Evolutionary conservation across 2,113 vertebrate genomes (phyloP).

Genomic region (Monopterus albus): DNA sequence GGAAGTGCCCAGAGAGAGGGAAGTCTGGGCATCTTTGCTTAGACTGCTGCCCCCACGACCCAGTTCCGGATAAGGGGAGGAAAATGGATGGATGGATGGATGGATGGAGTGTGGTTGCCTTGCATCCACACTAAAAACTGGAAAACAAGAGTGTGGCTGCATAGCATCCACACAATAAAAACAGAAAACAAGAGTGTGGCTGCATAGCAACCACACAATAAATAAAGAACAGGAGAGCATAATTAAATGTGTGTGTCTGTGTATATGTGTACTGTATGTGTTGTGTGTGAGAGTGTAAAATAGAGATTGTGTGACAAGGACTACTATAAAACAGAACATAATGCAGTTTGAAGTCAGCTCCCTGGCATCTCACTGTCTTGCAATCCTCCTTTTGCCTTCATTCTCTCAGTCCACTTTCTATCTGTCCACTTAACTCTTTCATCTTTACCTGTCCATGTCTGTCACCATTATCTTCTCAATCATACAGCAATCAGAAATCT

Average conservation of each 20-base stretch:
- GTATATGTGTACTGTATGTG: slow-evolving; percentile 4
- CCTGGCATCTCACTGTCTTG: slow-evolving; percentile 27
- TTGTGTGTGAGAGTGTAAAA: slow-evolving; percentile 18
- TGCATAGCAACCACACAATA: too few species aligned
- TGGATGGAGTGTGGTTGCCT: too few species aligned
- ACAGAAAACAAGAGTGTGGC: too few species aligned
- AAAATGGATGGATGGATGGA: too few species aligned
- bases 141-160: too few species aligned
- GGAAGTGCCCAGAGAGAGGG: too few species aligned
- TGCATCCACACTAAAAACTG: too few species aligned
- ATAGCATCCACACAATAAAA: too few species aligned
- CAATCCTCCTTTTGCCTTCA: slow-evolving; percentile 51
- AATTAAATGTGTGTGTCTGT: background rate
- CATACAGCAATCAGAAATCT: background rate
- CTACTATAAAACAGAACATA: slow-evolving; percentile 48
- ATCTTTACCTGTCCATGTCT: background rate
- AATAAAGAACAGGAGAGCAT: too few species aligned
- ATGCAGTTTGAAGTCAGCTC: slow-evolving; percentile 45
- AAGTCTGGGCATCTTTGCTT: too few species aligned
- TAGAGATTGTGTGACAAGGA: slow-evolving; percentile 1
- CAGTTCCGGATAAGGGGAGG: too few species aligned
- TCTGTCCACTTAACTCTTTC: background rate
- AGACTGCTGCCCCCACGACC: too few species aligned
- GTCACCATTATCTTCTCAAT: background rate
- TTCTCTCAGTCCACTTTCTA: slow-evolving; percentile 22